Conservation (phyloP, 2,888 invertebrate genomes). For the Phlogophora meticulosa region DNA sequence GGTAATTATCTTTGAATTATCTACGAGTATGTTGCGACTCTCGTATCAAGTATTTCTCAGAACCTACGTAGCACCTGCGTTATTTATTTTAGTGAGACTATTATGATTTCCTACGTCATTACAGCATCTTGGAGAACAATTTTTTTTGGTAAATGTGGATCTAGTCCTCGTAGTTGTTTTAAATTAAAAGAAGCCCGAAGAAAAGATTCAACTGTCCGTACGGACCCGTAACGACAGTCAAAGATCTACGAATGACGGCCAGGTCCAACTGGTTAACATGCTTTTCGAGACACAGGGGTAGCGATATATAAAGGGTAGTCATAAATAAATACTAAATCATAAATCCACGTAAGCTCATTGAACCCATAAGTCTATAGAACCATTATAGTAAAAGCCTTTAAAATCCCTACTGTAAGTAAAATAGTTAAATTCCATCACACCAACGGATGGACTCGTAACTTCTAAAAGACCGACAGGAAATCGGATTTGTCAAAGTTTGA, state of each 20-base stretch:
- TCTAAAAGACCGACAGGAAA: slow-evolving; percentile 64
- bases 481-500: slow-evolving; percentile 66
- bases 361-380: background rate
- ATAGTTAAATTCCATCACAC: slow-evolving; percentile 46
- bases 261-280: no score
- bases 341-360: no score
- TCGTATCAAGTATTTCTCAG: slow-evolving; percentile 9
- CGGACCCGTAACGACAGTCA: no score
- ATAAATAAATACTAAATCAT: no score
- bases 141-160: background rate
- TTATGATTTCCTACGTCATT: background rate
- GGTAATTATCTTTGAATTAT: slow-evolving; percentile 66
- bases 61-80: background rate
- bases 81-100: background rate
- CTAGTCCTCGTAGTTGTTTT: no score
- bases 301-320: no score
- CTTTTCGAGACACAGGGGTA: no score
- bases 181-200: no score
- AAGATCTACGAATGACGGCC: no score
- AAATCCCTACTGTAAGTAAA: slow-evolving; percentile 22
- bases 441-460: slow-evolving; percentile 57
- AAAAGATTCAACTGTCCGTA: no score
- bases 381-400: background rate
- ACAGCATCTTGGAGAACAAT: background rate
- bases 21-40: slow-evolving; percentile 1